Evolutionary conservation across 2,888 invertebrate genomes (phyloP), one percentile per base, ranked within the genome.

Genomic region (Xylota sylvarum): DNA sequence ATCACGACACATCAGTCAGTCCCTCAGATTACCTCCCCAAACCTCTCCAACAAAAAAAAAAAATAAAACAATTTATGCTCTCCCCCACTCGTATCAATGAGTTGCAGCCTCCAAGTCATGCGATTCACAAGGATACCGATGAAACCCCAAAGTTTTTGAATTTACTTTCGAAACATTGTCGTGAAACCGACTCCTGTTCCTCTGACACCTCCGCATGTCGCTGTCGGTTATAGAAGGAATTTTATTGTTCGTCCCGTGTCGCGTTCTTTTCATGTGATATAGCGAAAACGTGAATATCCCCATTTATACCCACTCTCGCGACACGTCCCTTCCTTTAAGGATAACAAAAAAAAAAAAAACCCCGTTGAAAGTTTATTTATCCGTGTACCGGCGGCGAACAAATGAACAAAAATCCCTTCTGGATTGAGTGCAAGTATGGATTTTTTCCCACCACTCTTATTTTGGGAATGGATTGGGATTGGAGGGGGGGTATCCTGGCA

Each of bases 261-360:
- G 23, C 23, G 52, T 27, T 27, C 30, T 7, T 23, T 23, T 52
- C 52, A 23, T 52, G 52, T 12, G 27, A 27, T 50, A 12, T 50
- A 48, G 23, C 27, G 14, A 62, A 60, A 64, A 64, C 62, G 46
- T 46, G 62, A 64, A 27, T 30, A 14, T 62, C 9, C 30, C 46
- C 27, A 62, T 62, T 62, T 43, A 62, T 14, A 1, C 62, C 46
- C 62, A 17, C 62, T 50, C 27, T 50, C 50, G 27, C 27, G 50
- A 50, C 50, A 50, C 62, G 10, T 14, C 62, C 37, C 10, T 5
- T 10, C 10, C 37, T n/a, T n/a, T 30, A n/a, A n/a, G n/a, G n/a
- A n/a, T 32, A 23, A 10, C 52, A 7, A 9, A 12, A 32, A 56
- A 32, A 5, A 60, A 23, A 37, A 60, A 60, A 14, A 23, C 43